phyloP scores from a whole-genome alignment of 2,888 invertebrate genomes.

The Pharmacophagus antenor region DNA sequence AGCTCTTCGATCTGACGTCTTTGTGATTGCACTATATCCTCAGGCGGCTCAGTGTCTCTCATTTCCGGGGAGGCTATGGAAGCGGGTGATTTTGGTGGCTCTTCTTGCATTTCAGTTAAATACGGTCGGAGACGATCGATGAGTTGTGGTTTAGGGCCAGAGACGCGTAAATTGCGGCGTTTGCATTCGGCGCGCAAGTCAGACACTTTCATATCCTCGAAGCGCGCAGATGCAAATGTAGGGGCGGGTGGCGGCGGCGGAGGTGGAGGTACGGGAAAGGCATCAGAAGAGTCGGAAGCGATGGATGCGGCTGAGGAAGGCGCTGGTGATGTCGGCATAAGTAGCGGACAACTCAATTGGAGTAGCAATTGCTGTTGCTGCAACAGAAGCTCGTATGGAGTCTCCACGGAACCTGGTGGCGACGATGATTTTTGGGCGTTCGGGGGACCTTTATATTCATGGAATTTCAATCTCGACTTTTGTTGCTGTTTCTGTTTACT shows the following conservation, averaged over 20 bases:
- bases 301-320: conserved; percentile 60
- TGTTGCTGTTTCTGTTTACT: conserved; percentile 86
- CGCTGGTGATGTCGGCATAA: conserved; percentile 69
- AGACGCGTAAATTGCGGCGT: conserved; percentile 95
- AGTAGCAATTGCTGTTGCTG: conserved; percentile 97
- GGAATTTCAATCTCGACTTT: conserved; percentile 91
- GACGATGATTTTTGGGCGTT: conserved; percentile 89
- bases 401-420: conserved; percentile 83
- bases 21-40: conserved; percentile 91
- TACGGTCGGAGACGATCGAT: conserved; percentile 94
- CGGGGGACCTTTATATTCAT: conserved; percentile 92
- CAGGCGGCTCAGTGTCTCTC: conserved; percentile 69
- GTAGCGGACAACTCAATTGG: conserved; percentile 89
- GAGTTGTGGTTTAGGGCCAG: conserved; percentile 96
- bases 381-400: conserved; percentile 93
- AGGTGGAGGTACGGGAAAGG: conserved; percentile 78
- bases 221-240: conserved; percentile 79
- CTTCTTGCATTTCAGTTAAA: conserved; percentile 72
- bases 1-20: conserved; percentile 91
- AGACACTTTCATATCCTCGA: conserved; percentile 97
- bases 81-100: conserved; percentile 70
- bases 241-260: conserved; percentile 64
- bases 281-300: conserved; percentile 58
- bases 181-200: conserved; percentile 97
- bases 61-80: conserved; percentile 61